Conservation (phyloP, 1,140 invertebrate species). For the Nephotettix cincticeps region DNA sequence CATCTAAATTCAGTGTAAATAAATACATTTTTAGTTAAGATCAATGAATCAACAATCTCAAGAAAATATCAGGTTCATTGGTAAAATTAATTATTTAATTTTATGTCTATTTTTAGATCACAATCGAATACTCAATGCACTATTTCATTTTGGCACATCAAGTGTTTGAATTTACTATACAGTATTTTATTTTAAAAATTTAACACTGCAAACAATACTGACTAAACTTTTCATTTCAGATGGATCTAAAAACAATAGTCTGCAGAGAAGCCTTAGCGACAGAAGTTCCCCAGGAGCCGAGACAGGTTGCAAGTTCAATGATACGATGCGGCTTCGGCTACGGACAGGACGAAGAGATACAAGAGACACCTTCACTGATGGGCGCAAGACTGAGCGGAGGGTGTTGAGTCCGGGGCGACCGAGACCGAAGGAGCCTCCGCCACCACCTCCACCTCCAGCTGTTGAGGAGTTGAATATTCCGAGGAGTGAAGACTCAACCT, state of each 20-base stretch:
- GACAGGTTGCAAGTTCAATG: constrained; percentile 54
- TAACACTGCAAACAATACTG: background rate
- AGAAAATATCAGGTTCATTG: too few relatives aligned
- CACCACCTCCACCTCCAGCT: constrained; percentile 44
- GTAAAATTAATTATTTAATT: too few relatives aligned
- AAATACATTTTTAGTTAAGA: too few relatives aligned
- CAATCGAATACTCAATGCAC: too few relatives aligned
- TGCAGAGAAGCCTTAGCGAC: constrained; percentile 54
- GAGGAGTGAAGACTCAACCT: background rate
- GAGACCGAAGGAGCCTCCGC: constrained; percentile 47
- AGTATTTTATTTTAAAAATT: background rate
- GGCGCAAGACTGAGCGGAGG: constrained; percentile 11
- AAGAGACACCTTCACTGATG: constrained; percentile 19
- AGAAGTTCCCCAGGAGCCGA: constrained; percentile 43
- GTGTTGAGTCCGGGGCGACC: constrained; percentile 40
- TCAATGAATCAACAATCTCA: too few relatives aligned
- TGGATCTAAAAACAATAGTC: constrained; percentile 39
- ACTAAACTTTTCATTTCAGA: constrained; percentile 9
- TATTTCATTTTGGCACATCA: background rate
- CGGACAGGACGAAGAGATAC: constrained; percentile 51
- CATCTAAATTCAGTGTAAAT: too few relatives aligned
- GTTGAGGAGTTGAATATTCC: background rate
- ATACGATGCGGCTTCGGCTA: constrained; percentile 77
- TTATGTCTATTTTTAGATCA: too few relatives aligned
- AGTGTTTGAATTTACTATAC: background rate